Conservation (phyloP, 2,797 vertebrate species). For the Pangasius larnaudii region DNA sequence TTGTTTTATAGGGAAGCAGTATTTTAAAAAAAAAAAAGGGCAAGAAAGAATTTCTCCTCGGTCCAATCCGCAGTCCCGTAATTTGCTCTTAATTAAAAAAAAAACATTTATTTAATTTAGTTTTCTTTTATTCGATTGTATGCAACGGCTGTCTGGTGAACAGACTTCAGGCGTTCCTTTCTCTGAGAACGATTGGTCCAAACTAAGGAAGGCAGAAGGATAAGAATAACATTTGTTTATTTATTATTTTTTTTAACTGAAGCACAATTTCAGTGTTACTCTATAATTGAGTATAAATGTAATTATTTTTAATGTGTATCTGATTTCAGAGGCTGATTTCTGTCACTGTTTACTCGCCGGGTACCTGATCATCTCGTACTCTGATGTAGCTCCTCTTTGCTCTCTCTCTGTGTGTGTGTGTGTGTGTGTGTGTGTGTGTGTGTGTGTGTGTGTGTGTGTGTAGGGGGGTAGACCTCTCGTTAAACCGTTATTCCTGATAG, state of each 20-base stretch:
- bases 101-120: neutral
- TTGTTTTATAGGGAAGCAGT: neutral
- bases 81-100: neutral
- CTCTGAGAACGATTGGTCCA: neutral
- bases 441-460: neutral
- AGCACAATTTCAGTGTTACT: neutral
- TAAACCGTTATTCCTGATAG: conserved; percentile 72
- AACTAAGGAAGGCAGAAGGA: neutral
- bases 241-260: no score
- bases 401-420: neutral
- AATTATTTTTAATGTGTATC: neutral
- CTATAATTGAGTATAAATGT: neutral
- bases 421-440: neutral
- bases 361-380: conserved; percentile 26
- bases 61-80: neutral
- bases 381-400: conserved; percentile 13
- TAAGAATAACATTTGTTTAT: neutral
- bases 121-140: neutral
- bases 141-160: neutral
- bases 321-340: neutral
- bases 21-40: neutral
- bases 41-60: neutral
- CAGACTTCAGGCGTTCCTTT: neutral
- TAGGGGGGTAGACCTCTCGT: conserved; percentile 20
- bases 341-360: neutral